Evolutionary conservation across 2,888 invertebrate genomes (phyloP), one percentile per base, ranked within the genome.

Genomic region (Ditula angustiorana): DNA sequence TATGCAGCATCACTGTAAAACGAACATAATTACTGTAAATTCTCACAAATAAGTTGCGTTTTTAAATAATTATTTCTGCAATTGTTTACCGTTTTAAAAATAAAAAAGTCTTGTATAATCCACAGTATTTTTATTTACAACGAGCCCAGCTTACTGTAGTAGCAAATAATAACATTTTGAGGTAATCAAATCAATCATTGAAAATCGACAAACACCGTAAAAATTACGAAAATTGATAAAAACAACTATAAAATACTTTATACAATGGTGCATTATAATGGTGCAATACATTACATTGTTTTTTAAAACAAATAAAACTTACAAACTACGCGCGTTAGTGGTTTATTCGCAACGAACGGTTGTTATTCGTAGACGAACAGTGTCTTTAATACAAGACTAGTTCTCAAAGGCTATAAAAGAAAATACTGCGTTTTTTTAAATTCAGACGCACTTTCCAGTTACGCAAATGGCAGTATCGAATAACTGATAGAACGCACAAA

Each of bases 191-290:
- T 24, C 57, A 44, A 47, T 47, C 44, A 41, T 2, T 59, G 19
- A 66, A 58, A 28, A 69, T 68, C 68, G 55, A 75, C 70, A 77
- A 73, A 76, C 64, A 70, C 69, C 67, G 74, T 66, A 70, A 69
- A 78, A 78, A 71, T 69, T 71, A 74, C 35, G 69, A 69, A 66
- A 49, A 49, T 72, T 68, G 70, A 71, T 74, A 74, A 76, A 72
- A 79, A 77, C 66, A 72, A 77, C 75, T 80, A 75, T 77, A 81
- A 73, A 83, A 75, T 75, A 70, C 79, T 75, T 63, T 59, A 62
- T 53, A 44, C 53, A 63, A 49, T 66, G 30, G 33, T 50, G n/a
- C n/a, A n/a, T n/a, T n/a, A n/a, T 33, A 26, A 41, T 49, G 44
- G 41, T 37, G n/a, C 2, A 58, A 60, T 21, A 33, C 19, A 30